Evolutionary conservation across 2,113 vertebrate species (phyloP).

Genomic region (Xiphophorus maculatus): DNA sequence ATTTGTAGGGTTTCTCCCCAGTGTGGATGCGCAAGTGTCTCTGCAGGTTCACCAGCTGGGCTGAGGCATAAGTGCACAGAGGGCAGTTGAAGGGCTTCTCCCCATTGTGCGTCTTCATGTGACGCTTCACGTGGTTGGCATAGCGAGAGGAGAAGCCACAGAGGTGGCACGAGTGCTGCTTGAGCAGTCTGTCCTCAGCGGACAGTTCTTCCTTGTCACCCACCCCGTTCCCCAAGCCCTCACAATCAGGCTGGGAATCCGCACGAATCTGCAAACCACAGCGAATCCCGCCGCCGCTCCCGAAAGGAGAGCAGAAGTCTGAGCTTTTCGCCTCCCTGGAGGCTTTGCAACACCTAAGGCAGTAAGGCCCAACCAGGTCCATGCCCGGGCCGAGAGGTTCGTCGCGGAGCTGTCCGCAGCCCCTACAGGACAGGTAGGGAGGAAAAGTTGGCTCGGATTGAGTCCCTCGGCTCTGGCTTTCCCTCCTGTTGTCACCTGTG

Average conservation of each 20-base stretch:
- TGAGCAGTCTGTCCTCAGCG: slow-evolving; percentile 70
- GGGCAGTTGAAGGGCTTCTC: slow-evolving; percentile 96
- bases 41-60: slow-evolving; percentile 97
- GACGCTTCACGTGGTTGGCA: slow-evolving; percentile 96
- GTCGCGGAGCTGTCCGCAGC: slow-evolving; percentile 86
- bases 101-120: slow-evolving; percentile 98
- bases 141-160: slow-evolving; percentile 96
- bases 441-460: slow-evolving; percentile 73
- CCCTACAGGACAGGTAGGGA: slow-evolving; percentile 84
- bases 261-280: slow-evolving; percentile 25
- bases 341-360: slow-evolving; percentile 80
- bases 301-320: slow-evolving; percentile 70
- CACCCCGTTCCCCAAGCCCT: slow-evolving; percentile 62
- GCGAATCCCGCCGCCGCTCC: slow-evolving; percentile 54
- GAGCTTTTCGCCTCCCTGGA: slow-evolving; percentile 62
- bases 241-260: slow-evolving; percentile 32
- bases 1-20: slow-evolving; percentile 97
- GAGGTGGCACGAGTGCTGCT: slow-evolving; percentile 90
- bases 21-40: slow-evolving; percentile 96
- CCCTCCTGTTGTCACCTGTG: slow-evolving; percentile 72
- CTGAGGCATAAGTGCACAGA: slow-evolving; percentile 92
- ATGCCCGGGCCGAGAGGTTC: slow-evolving; percentile 77
- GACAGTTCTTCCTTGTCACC: slow-evolving; percentile 65
- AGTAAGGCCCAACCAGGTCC: slow-evolving; percentile 77
- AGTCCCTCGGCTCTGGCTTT: slow-evolving; percentile 57